A percentile compares a stretch with the other conserved stretches of the same genome.
These are phyloP conservation scores for Drosophila burlai DNA, from an alignment of 1,140 invertebrate species.

Conservation along the genomic window DNA sequence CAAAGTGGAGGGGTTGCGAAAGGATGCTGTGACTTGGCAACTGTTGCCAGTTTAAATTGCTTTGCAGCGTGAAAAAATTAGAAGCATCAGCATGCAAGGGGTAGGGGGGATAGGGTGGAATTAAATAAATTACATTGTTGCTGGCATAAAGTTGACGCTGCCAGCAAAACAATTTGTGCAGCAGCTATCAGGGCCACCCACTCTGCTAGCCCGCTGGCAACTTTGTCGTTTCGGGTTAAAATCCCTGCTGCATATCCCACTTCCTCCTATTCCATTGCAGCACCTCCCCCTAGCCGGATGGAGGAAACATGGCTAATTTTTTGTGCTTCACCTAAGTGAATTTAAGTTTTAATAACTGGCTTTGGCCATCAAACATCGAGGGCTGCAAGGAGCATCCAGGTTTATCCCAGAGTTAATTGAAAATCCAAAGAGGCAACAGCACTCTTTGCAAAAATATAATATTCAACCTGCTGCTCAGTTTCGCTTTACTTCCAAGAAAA, in stretches of 20 bases:
- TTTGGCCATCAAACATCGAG: slow-evolving; percentile 44
- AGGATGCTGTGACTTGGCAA: slow-evolving; percentile 44
- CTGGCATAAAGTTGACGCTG: slow-evolving; percentile 69
- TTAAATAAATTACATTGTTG: slow-evolving; percentile 83
- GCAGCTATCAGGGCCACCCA: slow-evolving; percentile 55
- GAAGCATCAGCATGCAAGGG: slow-evolving; percentile 7
- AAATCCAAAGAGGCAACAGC: slow-evolving; percentile 50
- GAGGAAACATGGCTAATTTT: slow-evolving; percentile 66
- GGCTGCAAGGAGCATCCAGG: slow-evolving; percentile 12
- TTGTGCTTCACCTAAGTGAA: slow-evolving; percentile 67
- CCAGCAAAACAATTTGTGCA: slow-evolving; percentile 77
- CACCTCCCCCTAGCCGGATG: slow-evolving; percentile 45
- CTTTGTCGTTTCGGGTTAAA: slow-evolving; percentile 44
- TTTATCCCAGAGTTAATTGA: slow-evolving; percentile 71
- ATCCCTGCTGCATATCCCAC: slow-evolving; percentile 25
- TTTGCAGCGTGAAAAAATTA: slow-evolving; percentile 47
- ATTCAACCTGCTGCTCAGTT: background rate
- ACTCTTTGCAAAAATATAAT: slow-evolving; percentile 26
- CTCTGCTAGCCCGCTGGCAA: slow-evolving; percentile 18
- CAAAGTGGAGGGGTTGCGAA: slow-evolving; percentile 14
- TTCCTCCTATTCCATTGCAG: background rate
- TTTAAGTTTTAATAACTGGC: slow-evolving; percentile 78
- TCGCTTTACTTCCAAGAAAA: slow-evolving; percentile 14
- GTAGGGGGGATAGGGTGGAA: slow-evolving; percentile 23
- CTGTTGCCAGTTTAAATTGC: slow-evolving; percentile 68